Conservation (phyloP, 2,797 vertebrate species). For the Margarornis squamiger region DNA sequence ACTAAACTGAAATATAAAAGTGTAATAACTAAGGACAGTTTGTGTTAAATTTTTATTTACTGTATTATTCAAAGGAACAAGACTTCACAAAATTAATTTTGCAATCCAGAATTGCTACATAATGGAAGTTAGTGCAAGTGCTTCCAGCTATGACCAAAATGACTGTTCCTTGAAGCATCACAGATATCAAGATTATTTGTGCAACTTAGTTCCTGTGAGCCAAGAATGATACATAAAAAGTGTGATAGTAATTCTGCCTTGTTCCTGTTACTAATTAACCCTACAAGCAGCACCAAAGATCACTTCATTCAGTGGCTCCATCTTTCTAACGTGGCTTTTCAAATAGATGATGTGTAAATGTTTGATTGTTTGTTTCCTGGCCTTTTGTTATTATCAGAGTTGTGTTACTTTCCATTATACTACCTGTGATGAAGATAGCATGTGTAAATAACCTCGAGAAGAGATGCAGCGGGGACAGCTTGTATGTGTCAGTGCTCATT, state of each 20-base stretch:
- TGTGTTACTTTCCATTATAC: neutral
- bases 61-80: neutral
- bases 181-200: neutral
- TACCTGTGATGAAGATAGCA: neutral
- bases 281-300: neutral
- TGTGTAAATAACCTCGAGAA: neutral
- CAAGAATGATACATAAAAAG: neutral
- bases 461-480: neutral
- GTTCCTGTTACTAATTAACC: neutral
- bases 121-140: neutral
- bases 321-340: neutral
- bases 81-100: neutral
- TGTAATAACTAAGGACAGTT: neutral
- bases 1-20: neutral
- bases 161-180: neutral
- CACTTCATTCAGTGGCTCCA: neutral
- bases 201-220: neutral
- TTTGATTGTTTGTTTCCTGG: neutral
- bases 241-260: neutral
- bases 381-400: neutral
- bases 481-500: neutral
- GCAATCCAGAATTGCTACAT: neutral
- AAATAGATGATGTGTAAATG: neutral
- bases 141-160: neutral
- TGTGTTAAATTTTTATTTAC: neutral